Percentiles rank a stretch among this genome's conserved stretches.
These are phyloP conservation scores for Crossocerus cetratus DNA, from an alignment of 2,888 invertebrate species.

Conservation along the genomic window DNA sequence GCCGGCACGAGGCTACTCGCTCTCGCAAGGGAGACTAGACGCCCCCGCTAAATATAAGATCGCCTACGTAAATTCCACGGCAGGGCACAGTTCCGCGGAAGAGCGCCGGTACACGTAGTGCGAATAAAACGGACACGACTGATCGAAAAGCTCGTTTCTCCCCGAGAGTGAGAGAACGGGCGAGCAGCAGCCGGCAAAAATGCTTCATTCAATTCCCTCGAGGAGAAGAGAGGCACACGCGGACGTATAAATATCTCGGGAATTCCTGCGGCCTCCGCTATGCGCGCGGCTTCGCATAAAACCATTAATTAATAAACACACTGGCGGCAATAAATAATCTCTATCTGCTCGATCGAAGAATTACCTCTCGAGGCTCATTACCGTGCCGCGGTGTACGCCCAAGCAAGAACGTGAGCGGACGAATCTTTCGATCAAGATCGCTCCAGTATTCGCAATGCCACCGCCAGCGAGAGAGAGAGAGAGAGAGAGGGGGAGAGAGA, in stretches of 20 bases:
- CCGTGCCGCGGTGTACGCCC: not conserved
- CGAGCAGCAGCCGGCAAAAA: too few relatives aligned
- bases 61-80: constrained; percentile 57
- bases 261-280: too few relatives aligned
- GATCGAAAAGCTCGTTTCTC: too few relatives aligned
- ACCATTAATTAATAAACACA: constrained; percentile 1
- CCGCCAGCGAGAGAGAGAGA: not conserved
- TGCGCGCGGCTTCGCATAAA: too few relatives aligned
- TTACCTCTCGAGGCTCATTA: not conserved
- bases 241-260: too few relatives aligned
- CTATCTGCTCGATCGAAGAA: not conserved
- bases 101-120: constrained; percentile 4
- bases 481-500: constrained; percentile 16
- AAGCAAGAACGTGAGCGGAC: not conserved
- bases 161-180: too few relatives aligned
- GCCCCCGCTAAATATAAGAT: constrained; percentile 59
- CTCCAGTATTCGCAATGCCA: not conserved
- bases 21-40: constrained; percentile 52
- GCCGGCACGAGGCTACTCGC: constrained; percentile 16
- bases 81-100: constrained; percentile 40
- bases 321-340: constrained; percentile 1
- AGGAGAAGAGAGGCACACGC: too few relatives aligned
- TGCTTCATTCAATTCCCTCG: too few relatives aligned
- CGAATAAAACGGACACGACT: too few relatives aligned
- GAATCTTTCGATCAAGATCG: not conserved